Conservation (phyloP, 30 jellyfish, hydroid and myxozoan species). For the Aurelia sp. region DNA sequence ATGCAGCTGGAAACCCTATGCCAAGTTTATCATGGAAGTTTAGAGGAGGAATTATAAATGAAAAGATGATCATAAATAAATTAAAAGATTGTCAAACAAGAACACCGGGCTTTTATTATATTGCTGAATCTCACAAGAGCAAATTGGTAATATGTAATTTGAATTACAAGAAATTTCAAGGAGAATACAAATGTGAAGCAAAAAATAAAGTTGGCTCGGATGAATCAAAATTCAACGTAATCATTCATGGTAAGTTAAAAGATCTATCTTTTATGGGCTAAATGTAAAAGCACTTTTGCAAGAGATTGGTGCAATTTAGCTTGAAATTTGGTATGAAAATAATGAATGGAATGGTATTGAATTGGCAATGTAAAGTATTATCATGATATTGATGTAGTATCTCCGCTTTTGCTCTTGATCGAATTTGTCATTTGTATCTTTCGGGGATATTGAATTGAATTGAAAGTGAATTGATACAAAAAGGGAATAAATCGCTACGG, state of each 20-base stretch:
- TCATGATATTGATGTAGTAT: no score
- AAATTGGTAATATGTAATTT: constrained; percentile 61
- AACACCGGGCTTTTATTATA: constrained; percentile 51
- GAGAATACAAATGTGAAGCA: constrained; percentile 79
- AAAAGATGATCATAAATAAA: background rate
- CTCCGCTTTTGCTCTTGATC: no score
- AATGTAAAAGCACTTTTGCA: no score
- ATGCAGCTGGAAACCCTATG: constrained; percentile 84
- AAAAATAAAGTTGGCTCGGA: constrained; percentile 46
- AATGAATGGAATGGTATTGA: no score
- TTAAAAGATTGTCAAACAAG: constrained; percentile 58
- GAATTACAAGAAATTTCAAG: constrained; percentile 66
- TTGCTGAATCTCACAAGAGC: constrained; percentile 2
- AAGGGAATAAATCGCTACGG: no score
- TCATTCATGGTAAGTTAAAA: constrained; percentile 30
- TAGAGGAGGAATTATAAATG: constrained; percentile 5
- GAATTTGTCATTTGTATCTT: no score
- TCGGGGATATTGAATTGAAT: no score
- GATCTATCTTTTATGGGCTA: no score
- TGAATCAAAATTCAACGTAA: constrained; percentile 3
- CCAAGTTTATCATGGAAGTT: constrained; percentile 76
- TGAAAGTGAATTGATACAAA: no score
- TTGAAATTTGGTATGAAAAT: no score
- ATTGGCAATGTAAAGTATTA: no score
- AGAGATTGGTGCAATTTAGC: no score